Percentiles rank a stretch among this genome's conserved stretches.
phyloP scores from a whole-genome alignment of 1,140 invertebrate genomes.

The Ceratitis capitata region DNA sequence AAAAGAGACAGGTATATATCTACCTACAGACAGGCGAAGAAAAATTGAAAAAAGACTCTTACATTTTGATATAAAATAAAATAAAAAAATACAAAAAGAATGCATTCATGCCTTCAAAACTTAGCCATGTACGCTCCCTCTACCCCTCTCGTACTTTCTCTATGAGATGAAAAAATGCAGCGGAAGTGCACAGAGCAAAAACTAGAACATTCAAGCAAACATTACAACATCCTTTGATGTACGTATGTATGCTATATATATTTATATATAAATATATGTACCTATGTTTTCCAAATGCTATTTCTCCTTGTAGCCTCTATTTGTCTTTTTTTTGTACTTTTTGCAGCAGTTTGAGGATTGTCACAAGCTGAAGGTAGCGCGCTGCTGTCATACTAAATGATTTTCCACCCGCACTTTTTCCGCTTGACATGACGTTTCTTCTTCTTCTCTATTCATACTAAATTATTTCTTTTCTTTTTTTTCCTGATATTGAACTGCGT shows the following conservation, averaged over 20 bases:
- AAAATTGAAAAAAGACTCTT: neutral
- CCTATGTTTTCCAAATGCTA: no score
- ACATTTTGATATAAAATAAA: no score
- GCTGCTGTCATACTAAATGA: neutral
- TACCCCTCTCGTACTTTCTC: no score
- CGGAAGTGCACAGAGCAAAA: neutral
- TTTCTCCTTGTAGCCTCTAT: neutral
- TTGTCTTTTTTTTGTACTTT: neutral
- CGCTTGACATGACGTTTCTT: neutral
- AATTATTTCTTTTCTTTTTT: neutral
- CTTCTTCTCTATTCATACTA: neutral
- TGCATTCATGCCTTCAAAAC: neutral
- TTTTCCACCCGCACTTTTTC: neutral
- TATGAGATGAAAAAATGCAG: neutral
- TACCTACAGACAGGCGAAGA: neutral
- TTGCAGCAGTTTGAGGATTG: neutral
- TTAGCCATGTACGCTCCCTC: neutral
- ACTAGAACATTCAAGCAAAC: conserved; percentile 16
- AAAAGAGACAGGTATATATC: neutral
- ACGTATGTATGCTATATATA: neutral
- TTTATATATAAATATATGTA: no score
- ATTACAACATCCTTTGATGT: conserved; percentile 15
- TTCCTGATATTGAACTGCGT: neutral
- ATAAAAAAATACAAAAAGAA: no score
- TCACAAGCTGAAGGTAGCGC: no score